Evolutionary conservation across 2,797 vertebrate species (phyloP), one percentile per base, ranked within the genome.

Genomic region (Helicolenus hilgendorfi): DNA sequence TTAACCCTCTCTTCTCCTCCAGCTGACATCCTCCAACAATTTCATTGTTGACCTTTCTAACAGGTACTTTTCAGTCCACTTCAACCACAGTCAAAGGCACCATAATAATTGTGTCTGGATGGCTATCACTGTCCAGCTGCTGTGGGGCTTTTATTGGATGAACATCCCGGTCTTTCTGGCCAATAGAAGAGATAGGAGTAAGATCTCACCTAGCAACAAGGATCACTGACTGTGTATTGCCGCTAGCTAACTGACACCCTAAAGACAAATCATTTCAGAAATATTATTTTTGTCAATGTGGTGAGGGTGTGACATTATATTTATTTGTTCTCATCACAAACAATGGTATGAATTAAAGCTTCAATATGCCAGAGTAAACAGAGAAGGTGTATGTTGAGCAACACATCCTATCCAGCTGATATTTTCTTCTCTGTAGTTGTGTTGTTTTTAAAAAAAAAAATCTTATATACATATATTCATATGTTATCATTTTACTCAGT

Each of bases 201-300:
- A 0, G 18, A 96, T 94, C 97, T 94, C 96, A 97, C 98, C 97
- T 98, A 98, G 98, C 98, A 98, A 98, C 98, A 98, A 96, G 96
- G 94, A 81, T 91, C 86, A 68, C 83, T 84, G 72, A 84, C 94
- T 95, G 96, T 92, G 94, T 92, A 91, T 89, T 95, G 71, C 92
- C 89, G 94, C 92, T 76, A 72, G 94, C 95, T 95, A 97, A 96
- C 93, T 88, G 95, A 97, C 96, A 97, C 96, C 97, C 96, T 94
- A 95, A 97, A 96, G 96, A 97, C 93, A 96, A 97, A 96, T 93
- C 92, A 91, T 49, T 49, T 49, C 45, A 20, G 95, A 84, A 88
- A 26, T 59, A 38, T 86, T 75, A 10, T 72, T 76, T 89, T 78
- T 64, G 59, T 58, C 63, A 13, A 3, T 92, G 53, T 56, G n/a